Conservation (phyloP, 2,113 vertebrate genomes). For the Centropus unirufus region DNA sequence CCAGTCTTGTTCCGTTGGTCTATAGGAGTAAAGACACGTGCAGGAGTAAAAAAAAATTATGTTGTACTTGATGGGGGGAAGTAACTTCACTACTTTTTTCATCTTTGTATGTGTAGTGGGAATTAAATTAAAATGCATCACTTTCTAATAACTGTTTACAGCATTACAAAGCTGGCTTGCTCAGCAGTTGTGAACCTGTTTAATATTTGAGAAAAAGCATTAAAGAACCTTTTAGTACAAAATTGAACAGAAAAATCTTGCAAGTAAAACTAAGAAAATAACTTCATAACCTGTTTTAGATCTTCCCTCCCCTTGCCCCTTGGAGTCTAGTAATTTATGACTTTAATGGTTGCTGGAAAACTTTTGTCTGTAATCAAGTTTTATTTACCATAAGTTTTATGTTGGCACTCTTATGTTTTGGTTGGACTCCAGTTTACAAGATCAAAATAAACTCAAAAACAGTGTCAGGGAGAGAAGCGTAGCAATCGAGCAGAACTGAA, state of each 20-base stretch:
- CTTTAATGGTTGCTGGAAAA: background rate
- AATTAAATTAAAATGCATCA: background rate
- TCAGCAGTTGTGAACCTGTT: background rate
- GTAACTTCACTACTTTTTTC: background rate
- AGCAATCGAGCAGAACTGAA: background rate
- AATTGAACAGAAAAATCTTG: background rate
- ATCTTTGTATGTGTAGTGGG: background rate
- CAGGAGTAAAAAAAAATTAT: background rate
- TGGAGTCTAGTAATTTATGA: background rate
- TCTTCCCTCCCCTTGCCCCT: too few species aligned
- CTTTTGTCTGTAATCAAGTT: background rate
- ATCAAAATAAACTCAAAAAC: background rate
- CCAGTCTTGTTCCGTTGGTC: background rate
- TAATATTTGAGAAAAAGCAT: background rate
- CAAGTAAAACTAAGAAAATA: conserved; percentile 3
- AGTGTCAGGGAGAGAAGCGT: too few species aligned
- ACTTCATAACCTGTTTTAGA: background rate
- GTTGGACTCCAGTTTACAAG: background rate
- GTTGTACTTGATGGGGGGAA: background rate
- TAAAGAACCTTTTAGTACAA: background rate
- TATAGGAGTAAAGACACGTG: background rate
- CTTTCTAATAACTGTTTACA: background rate
- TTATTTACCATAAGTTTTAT: background rate
- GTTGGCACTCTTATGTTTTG: background rate
- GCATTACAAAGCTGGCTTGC: background rate